These are phyloP conservation scores for Paguma larvata DNA, from an alignment of 2,797 vertebrate species.

Conservation along the genomic window DNA sequence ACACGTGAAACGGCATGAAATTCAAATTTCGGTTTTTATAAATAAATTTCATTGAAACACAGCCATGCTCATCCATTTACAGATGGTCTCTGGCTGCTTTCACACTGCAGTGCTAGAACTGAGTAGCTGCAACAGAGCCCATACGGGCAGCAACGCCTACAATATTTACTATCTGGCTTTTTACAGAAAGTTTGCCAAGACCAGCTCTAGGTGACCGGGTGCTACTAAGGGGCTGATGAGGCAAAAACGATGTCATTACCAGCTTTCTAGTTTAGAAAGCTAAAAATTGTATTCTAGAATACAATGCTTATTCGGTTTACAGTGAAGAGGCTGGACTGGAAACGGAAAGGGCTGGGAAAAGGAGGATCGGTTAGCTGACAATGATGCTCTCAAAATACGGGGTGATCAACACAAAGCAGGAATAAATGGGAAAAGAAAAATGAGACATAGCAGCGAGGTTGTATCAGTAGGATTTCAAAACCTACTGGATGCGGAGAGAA, in stretches of 20 bases:
- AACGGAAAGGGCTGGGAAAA: not conserved
- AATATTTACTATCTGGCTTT: not conserved
- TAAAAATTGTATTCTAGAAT: no score
- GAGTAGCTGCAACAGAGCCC: not conserved
- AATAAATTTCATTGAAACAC: not conserved
- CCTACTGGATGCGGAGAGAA: not conserved
- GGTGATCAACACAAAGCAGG: not conserved
- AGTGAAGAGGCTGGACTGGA: not conserved
- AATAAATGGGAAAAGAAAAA: not conserved
- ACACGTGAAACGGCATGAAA: not conserved
- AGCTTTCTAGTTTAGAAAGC: not conserved
- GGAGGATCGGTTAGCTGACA: not conserved
- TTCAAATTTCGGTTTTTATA: conserved; percentile 19
- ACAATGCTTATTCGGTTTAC: not conserved
- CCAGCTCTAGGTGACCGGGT: not conserved
- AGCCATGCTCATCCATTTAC: not conserved
- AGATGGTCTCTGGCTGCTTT: not conserved
- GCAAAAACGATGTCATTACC: not conserved
- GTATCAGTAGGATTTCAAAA: not conserved
- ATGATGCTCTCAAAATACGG: not conserved
- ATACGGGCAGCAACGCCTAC: not conserved
- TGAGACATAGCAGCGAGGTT: not conserved
- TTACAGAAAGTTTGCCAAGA: not conserved
- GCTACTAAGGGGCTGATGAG: not conserved
- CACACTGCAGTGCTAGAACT: not conserved